A percentile compares a stretch with the other conserved stretches of the same genome.
phyloP scores from a whole-genome alignment of 2,113 vertebrate species.

The Galbula dea region DNA sequence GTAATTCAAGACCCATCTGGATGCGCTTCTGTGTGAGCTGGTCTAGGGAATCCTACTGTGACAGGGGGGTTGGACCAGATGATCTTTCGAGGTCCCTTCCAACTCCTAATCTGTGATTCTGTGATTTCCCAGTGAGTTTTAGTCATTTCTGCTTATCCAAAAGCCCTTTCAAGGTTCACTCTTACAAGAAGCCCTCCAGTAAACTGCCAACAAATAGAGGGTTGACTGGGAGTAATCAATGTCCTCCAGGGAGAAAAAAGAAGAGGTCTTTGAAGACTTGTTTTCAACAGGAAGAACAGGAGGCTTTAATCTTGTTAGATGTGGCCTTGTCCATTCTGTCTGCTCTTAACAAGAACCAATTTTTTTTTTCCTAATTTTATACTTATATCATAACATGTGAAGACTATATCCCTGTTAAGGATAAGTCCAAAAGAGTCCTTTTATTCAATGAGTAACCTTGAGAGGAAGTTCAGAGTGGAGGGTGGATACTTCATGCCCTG shows the following conservation, averaged over 20 bases:
- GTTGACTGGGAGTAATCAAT: not conserved
- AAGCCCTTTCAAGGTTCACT: not conserved
- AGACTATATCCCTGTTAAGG: not conserved
- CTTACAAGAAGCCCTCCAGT: not conserved
- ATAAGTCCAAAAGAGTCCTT: not conserved
- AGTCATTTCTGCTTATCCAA: not conserved
- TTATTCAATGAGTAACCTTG: not conserved
- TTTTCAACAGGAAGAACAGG: not conserved
- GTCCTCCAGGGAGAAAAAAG: not conserved
- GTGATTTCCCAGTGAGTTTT: not conserved
- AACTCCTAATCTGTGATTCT: no score
- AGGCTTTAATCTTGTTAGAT: not conserved
- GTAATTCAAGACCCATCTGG: no score
- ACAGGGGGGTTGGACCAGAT: no score
- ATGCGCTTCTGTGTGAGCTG: no score
- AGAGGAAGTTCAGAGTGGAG: not conserved
- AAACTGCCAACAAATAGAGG: not conserved
- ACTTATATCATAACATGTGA: not conserved
- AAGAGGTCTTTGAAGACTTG: not conserved
- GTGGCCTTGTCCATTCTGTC: not conserved
- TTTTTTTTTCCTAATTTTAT: not conserved
- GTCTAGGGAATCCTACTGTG: no score
- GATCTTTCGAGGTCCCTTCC: no score
- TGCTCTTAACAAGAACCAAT: not conserved
- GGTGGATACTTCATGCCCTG: not conserved